Evolutionary conservation across 1,140 invertebrate species (phyloP), one percentile per base, ranked within the genome.

Genomic region (Apis florea): DNA sequence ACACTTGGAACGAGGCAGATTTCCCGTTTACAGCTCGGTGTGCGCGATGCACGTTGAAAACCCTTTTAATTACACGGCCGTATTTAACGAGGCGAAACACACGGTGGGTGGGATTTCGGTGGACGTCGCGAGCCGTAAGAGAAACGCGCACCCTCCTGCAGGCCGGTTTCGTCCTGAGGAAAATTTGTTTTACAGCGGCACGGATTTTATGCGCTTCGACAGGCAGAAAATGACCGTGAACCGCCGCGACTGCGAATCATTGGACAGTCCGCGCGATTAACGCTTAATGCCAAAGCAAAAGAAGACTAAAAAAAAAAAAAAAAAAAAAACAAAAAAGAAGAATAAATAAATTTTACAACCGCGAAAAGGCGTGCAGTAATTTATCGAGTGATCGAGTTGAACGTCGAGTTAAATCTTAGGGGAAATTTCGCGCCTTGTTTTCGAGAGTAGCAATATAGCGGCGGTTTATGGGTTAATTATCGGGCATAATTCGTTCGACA

Each of bases 1-100:
- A 56, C 47, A 69, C 19, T 49, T 76, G 31, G 69, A 85, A 69
- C 58, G 63, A 49, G 9, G 40, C 58, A 59, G 79, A 86, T 70
- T 71, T 79, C 71, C 47, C 26, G n/a, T 58, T 58, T 58, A 1
- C 21, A 58, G 64, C 74, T 47, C 26, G 63, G 53, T 70, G 79
- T 47, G 59, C 75, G 59, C 63, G 85, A 80, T 59, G 63, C 56
- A 59, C 59, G 59, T 47, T 83, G 85, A 80, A 87, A 84, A 77
- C 77, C 68, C 72, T 83, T n/a, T 72, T 83, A 86, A 87, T 86
- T 87, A 87, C 84, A 64, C 19, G 56, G 26, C 31, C 77, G 77
- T 75, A 58, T 74, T 87, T 87, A 86, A 87, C 85, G 83, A 77
- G 69, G 67, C 69, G 73, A 80, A 80, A 83, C 63, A 83, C 63